phyloP scores from a whole-genome alignment of 1,140 invertebrate genomes.

The Leptoteleia sp. region DNA sequence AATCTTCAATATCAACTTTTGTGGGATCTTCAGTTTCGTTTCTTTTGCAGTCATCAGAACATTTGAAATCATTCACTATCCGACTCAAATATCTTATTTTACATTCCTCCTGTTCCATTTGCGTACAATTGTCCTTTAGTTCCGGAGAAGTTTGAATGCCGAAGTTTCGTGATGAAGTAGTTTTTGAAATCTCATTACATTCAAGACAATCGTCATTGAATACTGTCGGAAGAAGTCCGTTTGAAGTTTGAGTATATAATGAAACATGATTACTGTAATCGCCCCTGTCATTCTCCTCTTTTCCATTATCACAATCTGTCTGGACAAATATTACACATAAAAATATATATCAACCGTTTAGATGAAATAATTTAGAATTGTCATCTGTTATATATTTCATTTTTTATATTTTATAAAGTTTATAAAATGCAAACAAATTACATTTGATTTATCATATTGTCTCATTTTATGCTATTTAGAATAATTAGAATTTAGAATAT shows the following conservation, averaged over 20 bases:
- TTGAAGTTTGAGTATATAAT: not conserved
- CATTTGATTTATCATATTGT: slow-evolving; percentile 13
- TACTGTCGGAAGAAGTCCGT: not conserved
- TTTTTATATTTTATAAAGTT: not conserved
- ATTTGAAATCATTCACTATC: no score
- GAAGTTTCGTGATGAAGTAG: slow-evolving; percentile 5
- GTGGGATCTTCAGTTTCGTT: no score
- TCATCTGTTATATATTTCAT: slow-evolving; percentile 3
- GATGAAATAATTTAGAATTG: not conserved
- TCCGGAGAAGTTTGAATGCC: slow-evolving; percentile 22
- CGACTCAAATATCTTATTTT: not conserved
- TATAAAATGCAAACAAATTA: slow-evolving; percentile 1
- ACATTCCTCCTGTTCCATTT: not conserved
- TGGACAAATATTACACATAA: slow-evolving; percentile 4
- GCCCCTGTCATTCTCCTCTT: not conserved
- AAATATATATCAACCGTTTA: not conserved
- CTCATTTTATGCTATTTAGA: slow-evolving; percentile 38
- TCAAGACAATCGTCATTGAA: not conserved
- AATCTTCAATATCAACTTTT: no score
- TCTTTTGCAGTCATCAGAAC: no score
- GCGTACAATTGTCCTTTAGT: not conserved
- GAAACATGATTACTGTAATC: not conserved
- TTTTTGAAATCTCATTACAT: slow-evolving; percentile 9
- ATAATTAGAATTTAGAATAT: slow-evolving; percentile 29
- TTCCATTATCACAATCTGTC: slow-evolving; percentile 3